phyloP scores from a whole-genome alignment of 2,113 vertebrate genomes.

The Lepisosteus oculatus region DNA sequence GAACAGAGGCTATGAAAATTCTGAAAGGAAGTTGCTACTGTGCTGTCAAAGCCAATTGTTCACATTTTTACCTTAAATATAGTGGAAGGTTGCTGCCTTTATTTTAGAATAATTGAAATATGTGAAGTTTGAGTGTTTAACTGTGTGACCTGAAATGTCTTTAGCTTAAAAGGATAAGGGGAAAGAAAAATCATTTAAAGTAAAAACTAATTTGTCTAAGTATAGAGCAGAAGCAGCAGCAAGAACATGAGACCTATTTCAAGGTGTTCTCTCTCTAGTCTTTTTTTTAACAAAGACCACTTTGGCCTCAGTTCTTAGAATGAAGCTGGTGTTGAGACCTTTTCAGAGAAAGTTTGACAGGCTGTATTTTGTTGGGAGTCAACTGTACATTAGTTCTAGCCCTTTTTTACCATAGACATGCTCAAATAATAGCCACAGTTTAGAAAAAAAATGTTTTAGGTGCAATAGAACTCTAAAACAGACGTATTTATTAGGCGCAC shows the following conservation, averaged over 20 bases:
- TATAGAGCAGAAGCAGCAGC: neutral
- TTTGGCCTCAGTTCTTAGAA: slow-evolving; percentile 3
- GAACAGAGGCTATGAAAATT: neutral
- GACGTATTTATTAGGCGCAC: neutral
- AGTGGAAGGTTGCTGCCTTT: neutral
- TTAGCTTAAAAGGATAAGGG: neutral
- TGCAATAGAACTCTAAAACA: neutral
- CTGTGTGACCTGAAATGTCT: neutral
- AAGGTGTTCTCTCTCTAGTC: neutral
- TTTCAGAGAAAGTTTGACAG: neutral
- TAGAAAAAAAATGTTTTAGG: neutral
- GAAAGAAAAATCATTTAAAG: neutral
- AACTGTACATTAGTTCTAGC: neutral
- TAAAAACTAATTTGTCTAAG: neutral
- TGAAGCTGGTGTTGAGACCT: neutral
- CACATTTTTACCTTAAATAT: neutral
- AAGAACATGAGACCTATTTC: neutral
- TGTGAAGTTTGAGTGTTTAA: neutral
- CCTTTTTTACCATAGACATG: neutral
- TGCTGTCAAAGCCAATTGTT: neutral
- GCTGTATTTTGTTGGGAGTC: neutral
- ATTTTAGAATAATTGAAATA: neutral
- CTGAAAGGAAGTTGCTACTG: neutral
- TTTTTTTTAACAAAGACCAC: neutral
- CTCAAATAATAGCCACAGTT: neutral